Base-by-base conservation (phyloP, 2,888 invertebrate species). In the Halictus quadricinctus region DNA sequence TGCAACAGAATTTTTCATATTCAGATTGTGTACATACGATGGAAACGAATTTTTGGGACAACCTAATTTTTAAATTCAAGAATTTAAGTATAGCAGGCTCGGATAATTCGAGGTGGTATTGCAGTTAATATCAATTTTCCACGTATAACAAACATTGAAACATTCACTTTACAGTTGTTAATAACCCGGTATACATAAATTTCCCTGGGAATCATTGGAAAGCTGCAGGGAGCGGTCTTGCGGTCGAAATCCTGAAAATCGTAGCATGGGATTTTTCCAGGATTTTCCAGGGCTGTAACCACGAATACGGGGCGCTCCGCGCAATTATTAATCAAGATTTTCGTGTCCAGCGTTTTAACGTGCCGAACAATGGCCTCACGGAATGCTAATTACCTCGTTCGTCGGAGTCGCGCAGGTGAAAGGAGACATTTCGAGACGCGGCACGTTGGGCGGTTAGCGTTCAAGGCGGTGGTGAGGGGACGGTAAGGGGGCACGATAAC, bases 401-500 rank as follows among this genome's bases (percentile, higher is more conserved):
- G 36, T 18, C 18, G 66, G 66, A 15, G 21, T n/a, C 29, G 48
- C 5, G 29, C 29, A 21, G 36, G 0, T 36, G 50, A 29, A 48
- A 25, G 48, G 48, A 25, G 41, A 29, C 46, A 60, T 72, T 29
- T 25, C 29, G 54, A 12, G 50, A 46, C 60, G 76, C 48, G 70
- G 76, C 74, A 72, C 25, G 21, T 60, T 13, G 54, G 48, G 48
- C 25, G 78, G 60, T 81, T 80, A 80, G 84, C 78, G 85, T 70
- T 80, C 84, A 41, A 58, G 73, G 41, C 66, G 76, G 72, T 72
- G 64, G 41, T 3, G 3, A n/a, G n/a, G 54, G 54, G 21, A 10
- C 10, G 21, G 54, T 3, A 21, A n/a, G 21, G 54, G 36, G 25
- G 29, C 13, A 48, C 83, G 66, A 79, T 79, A 78, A 82, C 60